Evolutionary conservation across 37 sponge, comb jelly and placozoan genomes (phyloP), one percentile per base, ranked within the genome.

Genomic region (Ianthella basta): DNA sequence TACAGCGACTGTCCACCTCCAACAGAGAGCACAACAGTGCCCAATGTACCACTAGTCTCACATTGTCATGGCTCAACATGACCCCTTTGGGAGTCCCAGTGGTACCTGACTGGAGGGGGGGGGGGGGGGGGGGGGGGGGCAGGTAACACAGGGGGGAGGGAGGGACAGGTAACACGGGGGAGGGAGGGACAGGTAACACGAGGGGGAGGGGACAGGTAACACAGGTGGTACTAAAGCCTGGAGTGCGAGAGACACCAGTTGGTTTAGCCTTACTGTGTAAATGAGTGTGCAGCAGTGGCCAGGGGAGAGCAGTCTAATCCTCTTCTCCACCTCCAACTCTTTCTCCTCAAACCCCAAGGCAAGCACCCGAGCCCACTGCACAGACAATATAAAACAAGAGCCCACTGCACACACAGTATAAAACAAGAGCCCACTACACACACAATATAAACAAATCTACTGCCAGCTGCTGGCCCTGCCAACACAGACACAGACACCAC

Each of bases 1-100:
- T n/a, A n/a, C n/a, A n/a, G n/a, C 60, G 19, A 19, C 60, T 57
- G 19, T 57, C 19, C 19, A 19, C 19, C 19, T 57, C 16, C 19
- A 19, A 57, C 19, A 19, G 16, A 57, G 19, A 57, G 19, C 19
- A 57, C 19, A 57, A 19, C 60, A 57, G 60, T 57, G 60, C 19
- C 19, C 16, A n/a, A n/a, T n/a, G n/a, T 23, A 72, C 0, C 36
- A 29, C 65, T 55, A 33, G 0, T 66, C 95, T 87, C 18, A 97
- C 97, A 91, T 97, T 97, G 68, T 97, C 97, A 87, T 97, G 97
- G 65, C 96, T 95, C 56, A 97, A 61, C 96, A 97, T 92, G 1
- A 89, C 97, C 72, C 97, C 97, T 60, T 97, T 95, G 3, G 97
- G 83, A n/a, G 40, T 74, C 0, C 96, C 96, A 73, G 96, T 90